Evolutionary conservation across 2,113 vertebrate genomes (phyloP).

Genomic region (Labeo rohita): DNA sequence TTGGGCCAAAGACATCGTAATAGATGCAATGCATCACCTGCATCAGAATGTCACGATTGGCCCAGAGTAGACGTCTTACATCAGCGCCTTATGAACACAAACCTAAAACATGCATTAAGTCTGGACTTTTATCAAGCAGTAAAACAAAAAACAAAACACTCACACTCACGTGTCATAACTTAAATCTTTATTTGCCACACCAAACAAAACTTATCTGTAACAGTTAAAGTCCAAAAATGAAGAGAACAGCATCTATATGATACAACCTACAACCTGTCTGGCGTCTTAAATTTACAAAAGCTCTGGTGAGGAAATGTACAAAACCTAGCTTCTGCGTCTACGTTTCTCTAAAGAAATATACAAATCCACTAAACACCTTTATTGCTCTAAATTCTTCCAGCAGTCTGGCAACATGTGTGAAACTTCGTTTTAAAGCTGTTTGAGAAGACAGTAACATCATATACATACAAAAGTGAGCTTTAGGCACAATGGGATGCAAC

Average conservation of each 20-base stretch:
- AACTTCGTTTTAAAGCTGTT: constrained; percentile 55
- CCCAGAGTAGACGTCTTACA: no score
- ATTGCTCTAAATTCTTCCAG: constrained; percentile 65
- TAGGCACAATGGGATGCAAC: constrained; percentile 64
- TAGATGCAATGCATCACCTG: no score
- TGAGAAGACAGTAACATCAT: constrained; percentile 50
- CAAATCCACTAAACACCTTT: constrained; percentile 80
- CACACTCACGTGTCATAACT: constrained; percentile 65
- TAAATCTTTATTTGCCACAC: constrained; percentile 88
- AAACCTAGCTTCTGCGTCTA: constrained; percentile 74
- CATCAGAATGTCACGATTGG: no score
- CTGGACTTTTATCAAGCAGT: not conserved
- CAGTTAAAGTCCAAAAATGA: constrained; percentile 76
- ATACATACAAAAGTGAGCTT: constrained; percentile 56
- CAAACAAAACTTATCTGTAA: constrained; percentile 78
- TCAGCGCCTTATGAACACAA: no score
- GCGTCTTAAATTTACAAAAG: constrained; percentile 72
- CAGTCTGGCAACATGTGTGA: constrained; percentile 55
- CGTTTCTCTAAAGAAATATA: constrained; percentile 75
- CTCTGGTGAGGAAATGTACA: constrained; percentile 83
- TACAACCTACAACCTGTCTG: constrained; percentile 56
- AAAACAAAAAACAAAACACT: not conserved
- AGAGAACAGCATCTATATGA: constrained; percentile 34
- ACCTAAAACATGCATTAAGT: no score
- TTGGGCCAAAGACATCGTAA: no score